These are phyloP conservation scores for Cheirogaleus major DNA, from an alignment of 2,797 vertebrate genomes.

Conservation along the genomic window DNA sequence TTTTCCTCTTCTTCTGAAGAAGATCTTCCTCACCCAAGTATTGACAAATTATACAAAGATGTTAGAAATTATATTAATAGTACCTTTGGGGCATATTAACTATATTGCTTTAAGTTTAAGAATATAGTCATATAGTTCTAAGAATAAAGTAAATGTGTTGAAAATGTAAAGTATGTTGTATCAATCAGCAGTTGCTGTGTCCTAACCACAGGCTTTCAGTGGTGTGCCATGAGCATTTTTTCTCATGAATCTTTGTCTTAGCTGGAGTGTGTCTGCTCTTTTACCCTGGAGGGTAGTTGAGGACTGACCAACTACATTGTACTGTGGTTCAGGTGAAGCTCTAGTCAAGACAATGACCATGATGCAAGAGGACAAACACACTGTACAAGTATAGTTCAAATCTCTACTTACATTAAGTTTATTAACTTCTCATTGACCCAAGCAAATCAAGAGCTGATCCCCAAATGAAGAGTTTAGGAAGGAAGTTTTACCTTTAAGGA, in stretches of 20 bases:
- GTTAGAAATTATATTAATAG: neutral
- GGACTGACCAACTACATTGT: accelerated
- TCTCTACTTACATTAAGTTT: accelerated
- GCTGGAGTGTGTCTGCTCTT: too few relatives aligned
- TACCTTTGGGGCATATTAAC: too few relatives aligned
- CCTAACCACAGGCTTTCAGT: neutral
- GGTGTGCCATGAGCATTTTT: accelerated
- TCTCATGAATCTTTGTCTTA: too few relatives aligned
- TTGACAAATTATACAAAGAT: neutral
- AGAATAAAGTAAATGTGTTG: neutral
- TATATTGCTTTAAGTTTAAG: neutral
- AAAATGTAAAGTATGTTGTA: neutral
- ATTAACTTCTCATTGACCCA: neutral
- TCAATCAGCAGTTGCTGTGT: neutral
- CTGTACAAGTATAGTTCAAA: neutral
- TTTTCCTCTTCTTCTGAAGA: neutral
- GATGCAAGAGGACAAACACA: neutral
- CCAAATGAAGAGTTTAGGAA: neutral
- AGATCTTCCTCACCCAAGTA: neutral
- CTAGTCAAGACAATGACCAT: neutral
- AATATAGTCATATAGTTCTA: neutral
- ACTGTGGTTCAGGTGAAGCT: neutral
- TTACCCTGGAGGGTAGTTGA: neutral
- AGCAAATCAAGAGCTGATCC: neutral
- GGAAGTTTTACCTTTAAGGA: accelerated